phyloP scores from a whole-genome alignment of 1,140 invertebrate species.

The Dreissena polymorpha region DNA sequence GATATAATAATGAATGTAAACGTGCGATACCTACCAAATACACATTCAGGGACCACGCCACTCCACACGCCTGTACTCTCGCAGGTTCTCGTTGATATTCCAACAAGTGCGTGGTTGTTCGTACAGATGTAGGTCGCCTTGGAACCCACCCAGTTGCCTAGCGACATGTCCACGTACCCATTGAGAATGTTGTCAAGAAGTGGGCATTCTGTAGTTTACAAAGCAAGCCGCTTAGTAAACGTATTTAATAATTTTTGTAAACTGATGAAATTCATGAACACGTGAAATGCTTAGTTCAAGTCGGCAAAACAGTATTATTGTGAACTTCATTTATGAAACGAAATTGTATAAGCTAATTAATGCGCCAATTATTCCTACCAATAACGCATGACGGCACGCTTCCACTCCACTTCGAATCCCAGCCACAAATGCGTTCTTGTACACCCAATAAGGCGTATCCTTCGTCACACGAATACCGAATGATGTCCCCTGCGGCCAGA shows the following conservation, averaged over 20 bases:
- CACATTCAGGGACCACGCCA: constrained; percentile 38
- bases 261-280: too few relatives aligned
- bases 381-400: background rate
- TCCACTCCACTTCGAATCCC: constrained; percentile 33
- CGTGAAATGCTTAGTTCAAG: too few relatives aligned
- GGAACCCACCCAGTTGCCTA: constrained; percentile 30
- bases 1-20: background rate
- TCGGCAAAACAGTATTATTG: too few relatives aligned
- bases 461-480: constrained; percentile 22
- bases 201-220: constrained; percentile 27
- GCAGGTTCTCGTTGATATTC: constrained; percentile 38
- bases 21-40: constrained; percentile 30
- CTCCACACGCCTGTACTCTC: constrained; percentile 33
- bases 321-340: too few relatives aligned
- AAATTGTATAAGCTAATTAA: too few relatives aligned
- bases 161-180: constrained; percentile 34
- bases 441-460: constrained; percentile 34
- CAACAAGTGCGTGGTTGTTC: constrained; percentile 41
- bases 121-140: constrained; percentile 36
- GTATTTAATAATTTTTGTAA: background rate
- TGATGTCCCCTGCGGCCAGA: constrained; percentile 20
- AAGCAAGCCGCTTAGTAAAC: background rate
- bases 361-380: background rate
- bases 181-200: background rate
- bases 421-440: constrained; percentile 21